Conservation (phyloP, 2,888 invertebrate species). For the Drosophila sordidula region DNA sequence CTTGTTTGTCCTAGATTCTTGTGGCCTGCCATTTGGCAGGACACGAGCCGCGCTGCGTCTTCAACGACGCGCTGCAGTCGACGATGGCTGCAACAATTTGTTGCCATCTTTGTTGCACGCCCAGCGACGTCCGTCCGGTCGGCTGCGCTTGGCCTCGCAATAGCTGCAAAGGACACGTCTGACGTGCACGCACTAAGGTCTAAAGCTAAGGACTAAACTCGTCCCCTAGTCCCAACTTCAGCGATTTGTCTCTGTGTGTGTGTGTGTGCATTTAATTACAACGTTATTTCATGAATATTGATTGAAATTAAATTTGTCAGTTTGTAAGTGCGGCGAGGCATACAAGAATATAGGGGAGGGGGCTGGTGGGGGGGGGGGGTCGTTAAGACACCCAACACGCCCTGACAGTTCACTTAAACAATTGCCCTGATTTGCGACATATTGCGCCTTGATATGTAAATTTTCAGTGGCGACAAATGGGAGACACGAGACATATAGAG, state of each 20-base stretch:
- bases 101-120: background rate
- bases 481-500: too few species aligned
- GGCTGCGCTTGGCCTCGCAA: conserved; percentile 33
- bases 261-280: conserved; percentile 47
- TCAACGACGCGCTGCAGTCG: background rate
- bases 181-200: conserved; percentile 46
- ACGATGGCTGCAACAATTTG: conserved; percentile 1
- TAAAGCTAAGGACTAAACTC: conserved; percentile 1
- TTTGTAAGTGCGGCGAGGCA: background rate
- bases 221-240: background rate
- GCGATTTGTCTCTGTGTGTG: conserved; percentile 1
- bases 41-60: background rate
- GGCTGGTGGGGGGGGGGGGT: too few species aligned
- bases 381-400: too few species aligned
- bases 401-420: background rate
- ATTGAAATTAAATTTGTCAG: conserved; percentile 53
- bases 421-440: too few species aligned
- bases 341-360: too few species aligned
- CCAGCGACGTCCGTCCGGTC: conserved; percentile 1
- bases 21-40: background rate
- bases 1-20: conserved; percentile 15
- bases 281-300: conserved; percentile 57
- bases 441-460: too few species aligned
- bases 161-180: conserved; percentile 64
- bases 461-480: too few species aligned